A percentile compares a stretch with the other conserved stretches of the same genome.
These are phyloP conservation scores for Cephalotes varians DNA, from an alignment of 2,888 invertebrate genomes.

Conservation along the genomic window DNA sequence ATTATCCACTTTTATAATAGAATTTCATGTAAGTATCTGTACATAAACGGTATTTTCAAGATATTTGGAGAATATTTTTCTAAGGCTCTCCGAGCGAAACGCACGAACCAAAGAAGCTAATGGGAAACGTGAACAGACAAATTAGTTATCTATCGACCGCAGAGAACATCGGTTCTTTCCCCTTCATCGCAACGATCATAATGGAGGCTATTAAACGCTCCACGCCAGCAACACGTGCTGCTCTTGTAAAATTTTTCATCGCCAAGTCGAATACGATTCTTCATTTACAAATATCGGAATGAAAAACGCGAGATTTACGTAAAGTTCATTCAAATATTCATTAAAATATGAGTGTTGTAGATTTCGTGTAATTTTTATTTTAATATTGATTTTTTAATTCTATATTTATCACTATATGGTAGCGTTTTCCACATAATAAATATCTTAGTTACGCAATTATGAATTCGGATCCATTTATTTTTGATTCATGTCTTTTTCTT, in stretches of 20 bases:
- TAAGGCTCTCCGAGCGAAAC: neutral
- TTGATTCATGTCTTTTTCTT: conserved; percentile 17
- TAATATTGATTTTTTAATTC: conserved; percentile 21
- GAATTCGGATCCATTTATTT: neutral
- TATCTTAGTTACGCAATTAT: conserved; percentile 41
- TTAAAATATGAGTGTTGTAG: neutral
- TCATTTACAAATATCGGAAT: neutral
- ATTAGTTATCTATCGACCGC: conserved; percentile 72
- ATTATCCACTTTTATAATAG: neutral
- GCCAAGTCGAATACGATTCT: conserved; percentile 69
- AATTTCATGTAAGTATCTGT: neutral
- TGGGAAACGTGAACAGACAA: conserved; percentile 55
- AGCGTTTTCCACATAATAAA: conserved; percentile 34
- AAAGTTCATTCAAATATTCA: neutral
- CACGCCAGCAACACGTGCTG: conserved; percentile 78
- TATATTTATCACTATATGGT: neutral
- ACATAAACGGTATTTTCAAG: neutral
- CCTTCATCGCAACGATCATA: conserved; percentile 71
- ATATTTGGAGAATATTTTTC: conserved; percentile 1
- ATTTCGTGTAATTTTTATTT: neutral
- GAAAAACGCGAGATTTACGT: neutral
- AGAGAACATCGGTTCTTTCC: conserved; percentile 49
- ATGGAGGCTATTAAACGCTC: conserved; percentile 80
- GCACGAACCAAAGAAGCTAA: neutral
- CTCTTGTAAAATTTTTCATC: conserved; percentile 79